Percentiles rank a stretch among this genome's conserved stretches.
Evolutionary conservation across 2,797 vertebrate species (phyloP).

Genomic region (Bovichtus diacanthus): DNA sequence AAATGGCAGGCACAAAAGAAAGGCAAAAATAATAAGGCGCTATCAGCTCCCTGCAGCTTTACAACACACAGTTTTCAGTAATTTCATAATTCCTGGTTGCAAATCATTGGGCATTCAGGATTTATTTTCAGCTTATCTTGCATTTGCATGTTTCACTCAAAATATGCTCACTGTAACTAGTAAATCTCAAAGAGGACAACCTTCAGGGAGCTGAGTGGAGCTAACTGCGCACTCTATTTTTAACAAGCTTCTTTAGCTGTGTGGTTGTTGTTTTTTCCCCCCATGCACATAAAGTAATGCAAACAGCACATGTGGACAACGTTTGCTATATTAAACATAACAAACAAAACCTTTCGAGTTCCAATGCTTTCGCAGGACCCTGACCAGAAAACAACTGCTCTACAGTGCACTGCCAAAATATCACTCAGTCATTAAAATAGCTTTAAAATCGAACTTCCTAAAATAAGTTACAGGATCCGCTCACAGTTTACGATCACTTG

Average conservation of each 20-base stretch:
- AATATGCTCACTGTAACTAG: neutral
- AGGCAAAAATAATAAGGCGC: constrained; percentile 4
- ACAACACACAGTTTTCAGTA: neutral
- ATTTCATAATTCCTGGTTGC: constrained; percentile 20
- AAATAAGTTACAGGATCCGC: neutral
- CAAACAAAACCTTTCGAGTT: neutral
- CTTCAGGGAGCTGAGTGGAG: neutral
- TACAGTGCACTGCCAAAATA: neutral
- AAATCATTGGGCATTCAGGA: constrained; percentile 3
- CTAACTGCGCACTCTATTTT: neutral
- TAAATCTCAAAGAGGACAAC: neutral
- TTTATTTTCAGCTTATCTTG: constrained; percentile 6
- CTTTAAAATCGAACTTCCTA: neutral
- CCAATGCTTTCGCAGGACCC: neutral
- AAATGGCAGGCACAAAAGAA: constrained; percentile 5
- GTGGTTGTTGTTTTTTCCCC: neutral
- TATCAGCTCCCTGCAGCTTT: constrained; percentile 25
- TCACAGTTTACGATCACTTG: neutral
- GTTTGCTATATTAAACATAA: neutral
- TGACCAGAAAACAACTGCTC: neutral
- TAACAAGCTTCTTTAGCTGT: neutral
- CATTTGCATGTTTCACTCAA: neutral
- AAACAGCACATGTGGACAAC: neutral
- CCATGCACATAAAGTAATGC: too few species aligned
- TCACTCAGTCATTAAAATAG: neutral